Percentiles rank a stretch among this genome's conserved stretches.
Evolutionary conservation across 2,113 vertebrate genomes (phyloP).

Genomic region (Cercopithecus mona): DNA sequence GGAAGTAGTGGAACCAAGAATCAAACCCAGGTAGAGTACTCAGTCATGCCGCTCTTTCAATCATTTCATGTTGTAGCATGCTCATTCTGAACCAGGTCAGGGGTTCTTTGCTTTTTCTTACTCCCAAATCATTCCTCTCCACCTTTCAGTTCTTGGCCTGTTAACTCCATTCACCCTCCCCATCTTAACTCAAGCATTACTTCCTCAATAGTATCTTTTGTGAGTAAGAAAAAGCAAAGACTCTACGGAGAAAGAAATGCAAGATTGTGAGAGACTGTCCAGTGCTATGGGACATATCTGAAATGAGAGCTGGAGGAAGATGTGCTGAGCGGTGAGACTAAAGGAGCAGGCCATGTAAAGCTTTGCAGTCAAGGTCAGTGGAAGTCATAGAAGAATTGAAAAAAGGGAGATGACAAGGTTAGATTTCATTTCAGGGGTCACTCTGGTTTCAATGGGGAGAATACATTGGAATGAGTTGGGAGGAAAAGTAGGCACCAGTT

Average conservation of each 20-base stretch:
- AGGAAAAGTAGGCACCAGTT: not conserved
- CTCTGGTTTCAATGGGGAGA: not conserved
- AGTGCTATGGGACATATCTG: not conserved
- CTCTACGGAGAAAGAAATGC: not conserved
- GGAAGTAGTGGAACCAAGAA: not conserved
- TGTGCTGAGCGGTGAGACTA: not conserved
- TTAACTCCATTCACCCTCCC: not conserved
- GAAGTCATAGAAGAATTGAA: not conserved
- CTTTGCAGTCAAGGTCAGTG: not conserved
- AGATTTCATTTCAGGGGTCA: not conserved
- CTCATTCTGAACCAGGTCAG: fast-evolving
- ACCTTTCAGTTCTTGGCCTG: not conserved
- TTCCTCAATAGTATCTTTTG: not conserved
- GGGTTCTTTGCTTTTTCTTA: not conserved
- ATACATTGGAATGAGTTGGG: not conserved
- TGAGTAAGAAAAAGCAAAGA: not conserved
- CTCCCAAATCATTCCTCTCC: not conserved
- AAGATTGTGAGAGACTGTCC: not conserved
- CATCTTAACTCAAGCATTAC: not conserved
- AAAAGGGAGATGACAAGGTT: not conserved
- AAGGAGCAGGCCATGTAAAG: not conserved
- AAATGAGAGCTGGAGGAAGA: not conserved
- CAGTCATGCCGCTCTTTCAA: not conserved
- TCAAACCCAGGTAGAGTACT: not conserved
- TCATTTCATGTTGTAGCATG: not conserved